phyloP scores from a whole-genome alignment of 2,113 vertebrate genomes.

The Saguinus midas region DNA sequence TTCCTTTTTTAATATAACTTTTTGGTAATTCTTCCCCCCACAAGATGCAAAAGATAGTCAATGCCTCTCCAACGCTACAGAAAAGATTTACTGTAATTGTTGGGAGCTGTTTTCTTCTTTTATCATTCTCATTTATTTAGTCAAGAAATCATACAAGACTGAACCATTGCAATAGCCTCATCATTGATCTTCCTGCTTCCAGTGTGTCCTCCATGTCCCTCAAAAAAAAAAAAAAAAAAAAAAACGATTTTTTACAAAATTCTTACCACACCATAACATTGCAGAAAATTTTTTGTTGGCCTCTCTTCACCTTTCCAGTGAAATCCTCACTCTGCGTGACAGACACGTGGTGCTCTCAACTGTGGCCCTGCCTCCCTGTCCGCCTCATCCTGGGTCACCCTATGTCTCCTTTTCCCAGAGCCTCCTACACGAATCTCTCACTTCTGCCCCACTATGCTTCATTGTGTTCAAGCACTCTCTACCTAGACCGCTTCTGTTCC shows the following conservation, averaged over 20 bases:
- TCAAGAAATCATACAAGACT: neutral
- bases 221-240: neutral
- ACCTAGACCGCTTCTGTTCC: neutral
- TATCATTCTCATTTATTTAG: neutral
- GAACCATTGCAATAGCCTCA: neutral
- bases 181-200: neutral
- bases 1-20: neutral
- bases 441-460: too few relatives aligned
- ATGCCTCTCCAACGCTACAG: neutral
- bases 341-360: neutral
- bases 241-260: neutral
- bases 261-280: neutral
- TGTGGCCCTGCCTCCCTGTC: neutral
- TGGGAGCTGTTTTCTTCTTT: neutral
- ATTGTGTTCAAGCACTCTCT: neutral
- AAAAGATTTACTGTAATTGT: neutral
- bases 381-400: neutral
- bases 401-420: accelerated
- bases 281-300: neutral
- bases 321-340: accelerated
- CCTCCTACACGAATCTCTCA: neutral
- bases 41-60: neutral
- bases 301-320: neutral
- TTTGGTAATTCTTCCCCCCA: neutral
- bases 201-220: neutral